Evolutionary conservation across 2,797 vertebrate genomes (phyloP), one percentile per base, ranked within the genome.

Genomic region (Chrosomus eos): DNA sequence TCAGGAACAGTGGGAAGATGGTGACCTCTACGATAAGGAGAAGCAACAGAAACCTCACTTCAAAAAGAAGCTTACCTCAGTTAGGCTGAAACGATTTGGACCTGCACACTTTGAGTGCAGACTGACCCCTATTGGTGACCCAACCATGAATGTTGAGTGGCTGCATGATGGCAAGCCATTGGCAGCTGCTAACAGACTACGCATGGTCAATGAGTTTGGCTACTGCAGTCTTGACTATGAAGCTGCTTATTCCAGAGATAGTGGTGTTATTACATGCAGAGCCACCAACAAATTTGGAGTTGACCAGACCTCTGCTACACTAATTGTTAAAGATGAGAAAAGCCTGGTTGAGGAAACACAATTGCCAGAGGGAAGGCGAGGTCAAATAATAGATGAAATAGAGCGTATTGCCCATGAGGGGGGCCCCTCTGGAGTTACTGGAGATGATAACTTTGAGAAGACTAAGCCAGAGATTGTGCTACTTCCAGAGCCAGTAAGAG

Each of bases 1-100:
- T 60, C 98, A 99, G 86, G 98, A 99, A 62, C 98, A 99, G 48
- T 99, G 98, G 98, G 98, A 99, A 89, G 98, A 99, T 89, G 98
- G 98, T 8, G 98, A 99, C 90, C 97, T 99, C 62, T 99, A 99
- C 11, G 98, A 99, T 92, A 99, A 99, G 91, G 98, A 99, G 91
- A 99, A 99, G 88, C 98, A 99, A 77, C 98, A 99, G 92, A 99
- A 99, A 83, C 98, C 98, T 1, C 95, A 95, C 88, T 99, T 99
- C 89, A 99, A 99, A 94, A 99, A 99, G 93, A 99, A 99, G 88
- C 94, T 99, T 73, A 97, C 97, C 23, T 99, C 98, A 31, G 94
- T 99, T 83, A 94, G 98, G 68, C 96, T 99, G 87, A 99, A 97
- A 88, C 95, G 95, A 60, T 97, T 97, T 86, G 97, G 98, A 72